These are phyloP conservation scores for Tamandua tetradactyla DNA, from an alignment of 2,797 vertebrate species.

Conservation along the genomic window DNA sequence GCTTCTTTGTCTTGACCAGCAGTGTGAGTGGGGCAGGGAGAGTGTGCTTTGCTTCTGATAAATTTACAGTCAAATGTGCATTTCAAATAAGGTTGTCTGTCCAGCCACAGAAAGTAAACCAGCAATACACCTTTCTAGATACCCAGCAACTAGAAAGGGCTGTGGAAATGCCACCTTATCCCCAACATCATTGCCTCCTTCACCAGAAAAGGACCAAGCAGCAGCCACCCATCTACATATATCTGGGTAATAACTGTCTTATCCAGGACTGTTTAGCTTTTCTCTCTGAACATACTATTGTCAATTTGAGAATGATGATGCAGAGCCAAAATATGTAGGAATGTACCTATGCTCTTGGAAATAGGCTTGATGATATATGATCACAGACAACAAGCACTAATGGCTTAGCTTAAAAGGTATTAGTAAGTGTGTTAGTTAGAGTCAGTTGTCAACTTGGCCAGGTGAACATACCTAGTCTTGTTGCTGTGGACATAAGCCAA, in stretches of 20 bases:
- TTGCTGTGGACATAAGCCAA: too few species aligned
- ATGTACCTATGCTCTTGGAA: neutral
- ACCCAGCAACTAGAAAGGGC: neutral
- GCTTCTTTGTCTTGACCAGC: constrained; percentile 50
- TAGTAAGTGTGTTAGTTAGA: too few species aligned
- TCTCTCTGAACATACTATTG: neutral
- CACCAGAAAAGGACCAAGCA: neutral
- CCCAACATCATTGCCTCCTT: neutral
- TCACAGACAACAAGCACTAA: neutral
- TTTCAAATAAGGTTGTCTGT: constrained; percentile 66
- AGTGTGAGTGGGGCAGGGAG: neutral
- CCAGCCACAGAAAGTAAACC: constrained; percentile 66
- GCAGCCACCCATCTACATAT: neutral
- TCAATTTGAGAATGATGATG: neutral
- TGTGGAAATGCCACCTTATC: constrained; percentile 21
- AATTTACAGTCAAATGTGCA: constrained; percentile 62
- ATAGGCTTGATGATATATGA: neutral
- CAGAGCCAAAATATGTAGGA: neutral
- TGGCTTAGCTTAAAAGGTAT: neutral
- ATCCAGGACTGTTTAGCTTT: neutral
- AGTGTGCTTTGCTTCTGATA: constrained; percentile 21
- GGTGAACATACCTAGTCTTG: too few species aligned
- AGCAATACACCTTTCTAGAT: constrained; percentile 16
- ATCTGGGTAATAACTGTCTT: neutral
- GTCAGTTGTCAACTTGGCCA: too few species aligned